Evolutionary conservation across 2,888 invertebrate genomes (phyloP).

Genomic region (Gandaritis pyraliata): DNA sequence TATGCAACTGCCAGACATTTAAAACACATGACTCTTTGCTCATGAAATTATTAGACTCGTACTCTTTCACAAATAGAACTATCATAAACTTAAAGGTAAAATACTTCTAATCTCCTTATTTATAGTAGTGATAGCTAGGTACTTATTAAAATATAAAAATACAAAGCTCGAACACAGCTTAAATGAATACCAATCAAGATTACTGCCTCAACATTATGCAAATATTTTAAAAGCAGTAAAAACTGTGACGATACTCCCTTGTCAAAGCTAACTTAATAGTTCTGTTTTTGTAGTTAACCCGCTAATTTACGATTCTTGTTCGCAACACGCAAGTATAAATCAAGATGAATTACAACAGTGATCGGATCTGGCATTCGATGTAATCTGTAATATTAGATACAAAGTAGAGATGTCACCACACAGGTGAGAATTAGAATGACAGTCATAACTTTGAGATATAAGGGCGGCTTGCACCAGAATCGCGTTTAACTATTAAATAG

Average conservation of each 20-base stretch:
- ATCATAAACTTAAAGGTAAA: too few relatives aligned
- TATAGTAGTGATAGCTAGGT: constrained; percentile 30
- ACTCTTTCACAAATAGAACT: too few relatives aligned
- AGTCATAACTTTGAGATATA: background rate
- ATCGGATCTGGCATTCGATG: constrained; percentile 68
- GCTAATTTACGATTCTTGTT: constrained; percentile 72
- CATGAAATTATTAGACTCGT: too few relatives aligned
- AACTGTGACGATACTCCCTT: constrained; percentile 40
- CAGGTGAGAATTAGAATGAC: background rate
- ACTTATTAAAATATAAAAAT: constrained; percentile 12
- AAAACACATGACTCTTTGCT: too few relatives aligned
- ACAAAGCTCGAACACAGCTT: constrained; percentile 13
- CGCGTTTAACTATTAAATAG: too few relatives aligned
- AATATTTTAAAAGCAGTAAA: constrained; percentile 44
- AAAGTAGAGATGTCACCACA: constrained; percentile 48
- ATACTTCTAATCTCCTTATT: constrained; percentile 1
- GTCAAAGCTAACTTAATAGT: constrained; percentile 47
- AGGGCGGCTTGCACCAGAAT: too few relatives aligned
- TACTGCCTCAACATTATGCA: constrained; percentile 41
- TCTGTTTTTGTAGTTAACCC: constrained; percentile 59
- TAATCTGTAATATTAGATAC: constrained; percentile 59
- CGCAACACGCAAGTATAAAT: constrained; percentile 72
- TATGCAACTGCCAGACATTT: too few relatives aligned
- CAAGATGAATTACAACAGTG: constrained; percentile 78
- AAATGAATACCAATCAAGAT: constrained; percentile 36